A percentile compares a stretch with the other conserved stretches of the same genome.
These are phyloP conservation scores for Phrynocephalus forsythii DNA, from an alignment of 2,797 vertebrate genomes.

Conservation along the genomic window DNA sequence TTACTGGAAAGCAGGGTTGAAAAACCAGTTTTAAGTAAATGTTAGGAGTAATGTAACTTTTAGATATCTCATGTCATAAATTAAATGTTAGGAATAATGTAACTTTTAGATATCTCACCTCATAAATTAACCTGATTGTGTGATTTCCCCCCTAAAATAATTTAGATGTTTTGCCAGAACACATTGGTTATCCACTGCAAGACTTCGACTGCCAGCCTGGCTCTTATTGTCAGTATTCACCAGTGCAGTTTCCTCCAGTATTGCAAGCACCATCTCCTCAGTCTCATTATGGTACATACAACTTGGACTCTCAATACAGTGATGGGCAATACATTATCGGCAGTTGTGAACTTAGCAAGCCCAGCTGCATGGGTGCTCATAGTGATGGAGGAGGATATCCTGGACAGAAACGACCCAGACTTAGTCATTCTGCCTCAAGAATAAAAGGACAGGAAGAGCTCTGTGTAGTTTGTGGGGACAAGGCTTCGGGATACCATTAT, in stretches of 20 bases:
- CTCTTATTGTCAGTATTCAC: conserved; percentile 86
- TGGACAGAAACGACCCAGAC: conserved; percentile 81
- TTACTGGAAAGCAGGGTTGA: not conserved
- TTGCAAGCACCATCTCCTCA: conserved; percentile 82
- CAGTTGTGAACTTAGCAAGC: conserved; percentile 77
- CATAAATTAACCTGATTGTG: conserved; percentile 5
- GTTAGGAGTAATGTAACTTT: conserved; percentile 4
- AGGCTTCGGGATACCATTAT: conserved; percentile 95
- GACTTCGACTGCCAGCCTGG: conserved; percentile 87
- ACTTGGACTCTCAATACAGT: conserved; percentile 79
- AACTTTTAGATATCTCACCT: conserved; percentile 26
- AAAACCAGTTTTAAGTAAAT: not conserved
- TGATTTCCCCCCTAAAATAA: conserved; percentile 26
- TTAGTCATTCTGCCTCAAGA: conserved; percentile 78
- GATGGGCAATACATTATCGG: conserved; percentile 74
- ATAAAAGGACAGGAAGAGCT: conserved; percentile 89
- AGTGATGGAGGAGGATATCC: conserved; percentile 68
- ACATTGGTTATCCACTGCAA: conserved; percentile 86
- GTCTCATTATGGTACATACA: conserved; percentile 79
- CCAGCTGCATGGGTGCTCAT: conserved; percentile 60
- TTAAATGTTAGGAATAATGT: not conserved
- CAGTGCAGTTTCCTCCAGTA: conserved; percentile 79
- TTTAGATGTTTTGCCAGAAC: conserved; percentile 89
- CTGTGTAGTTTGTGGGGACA: conserved; percentile 95
- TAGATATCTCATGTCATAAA: conserved; percentile 15